Base-by-base conservation (phyloP, 53 echinoderm and acorn worm genomes). In the Hippasteria phrygiana region DNA sequence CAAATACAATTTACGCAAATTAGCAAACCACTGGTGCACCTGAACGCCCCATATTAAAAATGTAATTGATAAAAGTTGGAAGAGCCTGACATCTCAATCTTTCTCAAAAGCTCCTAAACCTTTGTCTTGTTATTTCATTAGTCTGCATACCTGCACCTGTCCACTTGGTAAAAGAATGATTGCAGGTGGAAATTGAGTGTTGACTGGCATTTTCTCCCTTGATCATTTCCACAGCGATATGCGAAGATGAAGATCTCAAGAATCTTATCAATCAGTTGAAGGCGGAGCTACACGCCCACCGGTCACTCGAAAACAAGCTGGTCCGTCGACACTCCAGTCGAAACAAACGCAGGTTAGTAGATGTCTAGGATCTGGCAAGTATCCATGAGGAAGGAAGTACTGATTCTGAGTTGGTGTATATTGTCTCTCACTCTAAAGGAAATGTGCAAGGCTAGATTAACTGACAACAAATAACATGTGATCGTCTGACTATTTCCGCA, bases 241-340 rank as follows among this genome's bases (percentile, higher is more conserved):
- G 98, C 90, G 98, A 97, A 87, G 98, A 97, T 55, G 95, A 95
- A 33, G 98, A 97, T 31, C 94, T 95, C 42, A 92, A 92, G 78
- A 91, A 87, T 38, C 75, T 94, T 20, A 90, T 97, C 24, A 94
- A 92, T 17, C 95, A 97, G 78, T 80, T 97, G 77, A 97, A 95
- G 81, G 89, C 85, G 32, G 98, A 97, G 74, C 87, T 87, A 45
- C 87, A 89, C n/a, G 91, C 87, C 42, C 90, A 89, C 43, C 79
- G 87, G 47, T 69, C 84, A 18, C 10, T 84, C 32, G 86, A 71
- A 20, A 78, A 55, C 29, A 92, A 81, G 32, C 93, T 97, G 29
- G 88, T 97, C 16, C 87, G 98, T 26, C 77, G 98, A 55, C 89
- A 91, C 56, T 97, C 98, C 47, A 97, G 98, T 47, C 54, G 95